phyloP scores from a whole-genome alignment of 2,113 vertebrate genomes.

The Girardinichthys multiradiatus region DNA sequence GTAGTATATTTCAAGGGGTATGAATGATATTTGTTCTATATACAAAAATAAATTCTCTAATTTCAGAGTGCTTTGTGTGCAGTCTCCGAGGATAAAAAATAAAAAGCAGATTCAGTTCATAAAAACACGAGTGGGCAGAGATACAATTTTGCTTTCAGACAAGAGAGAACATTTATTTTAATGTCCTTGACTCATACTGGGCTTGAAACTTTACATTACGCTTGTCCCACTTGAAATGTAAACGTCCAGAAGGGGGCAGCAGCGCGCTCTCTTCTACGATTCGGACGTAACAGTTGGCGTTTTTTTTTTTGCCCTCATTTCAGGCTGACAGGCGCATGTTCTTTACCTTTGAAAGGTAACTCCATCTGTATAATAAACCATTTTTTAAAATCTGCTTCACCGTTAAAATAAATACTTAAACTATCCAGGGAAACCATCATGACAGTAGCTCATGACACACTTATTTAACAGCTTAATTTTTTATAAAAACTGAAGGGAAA shows the following conservation, averaged over 20 bases:
- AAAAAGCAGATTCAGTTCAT: slow-evolving; percentile 20
- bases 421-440: background rate
- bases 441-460: too few species aligned
- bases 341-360: background rate
- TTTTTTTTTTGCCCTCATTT: background rate
- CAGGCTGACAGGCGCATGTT: slow-evolving; percentile 18
- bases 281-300: background rate
- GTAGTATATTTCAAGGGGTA: background rate
- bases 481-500: background rate
- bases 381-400: background rate
- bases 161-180: background rate
- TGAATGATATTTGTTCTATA: too few species aligned
- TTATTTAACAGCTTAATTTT: background rate
- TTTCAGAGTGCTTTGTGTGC: background rate
- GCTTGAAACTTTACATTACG: too few species aligned
- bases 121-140: slow-evolving; percentile 2
- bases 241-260: slow-evolving; percentile 77
- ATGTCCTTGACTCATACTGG: too few species aligned
- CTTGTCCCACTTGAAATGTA: slow-evolving; percentile 12
- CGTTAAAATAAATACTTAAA: background rate
- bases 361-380: background rate
- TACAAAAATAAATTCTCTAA: background rate
- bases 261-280: slow-evolving; percentile 50
- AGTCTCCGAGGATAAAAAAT: background rate
- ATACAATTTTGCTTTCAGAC: slow-evolving; percentile 9